A percentile compares a stretch with the other conserved stretches of the same genome.
Evolutionary conservation across 2,888 invertebrate genomes (phyloP).

Genomic region (Andrena praecox): DNA sequence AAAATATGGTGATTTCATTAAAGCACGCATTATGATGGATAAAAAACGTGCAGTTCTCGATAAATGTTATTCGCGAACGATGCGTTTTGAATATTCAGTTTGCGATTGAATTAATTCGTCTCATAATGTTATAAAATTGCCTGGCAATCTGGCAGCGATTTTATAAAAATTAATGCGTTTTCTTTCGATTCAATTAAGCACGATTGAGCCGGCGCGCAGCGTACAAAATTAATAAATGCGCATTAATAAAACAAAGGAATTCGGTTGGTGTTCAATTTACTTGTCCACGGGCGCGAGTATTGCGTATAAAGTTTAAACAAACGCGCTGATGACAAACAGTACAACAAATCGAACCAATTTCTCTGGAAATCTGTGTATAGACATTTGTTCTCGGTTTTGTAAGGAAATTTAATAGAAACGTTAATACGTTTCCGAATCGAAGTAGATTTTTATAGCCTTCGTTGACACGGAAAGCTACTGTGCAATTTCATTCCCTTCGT

Average conservation of each 20-base stretch:
- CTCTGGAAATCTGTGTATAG: neutral
- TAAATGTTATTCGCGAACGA: too few species aligned
- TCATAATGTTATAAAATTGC: neutral
- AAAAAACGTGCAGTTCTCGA: too few species aligned
- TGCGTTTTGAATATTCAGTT: too few species aligned
- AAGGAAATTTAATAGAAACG: neutral
- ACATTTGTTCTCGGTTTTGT: neutral
- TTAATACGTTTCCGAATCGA: neutral
- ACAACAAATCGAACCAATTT: neutral
- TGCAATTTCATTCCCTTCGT: neutral
- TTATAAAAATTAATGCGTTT: conserved; percentile 8
- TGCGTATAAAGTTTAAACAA: conserved; percentile 1
- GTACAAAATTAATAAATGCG: conserved; percentile 28
- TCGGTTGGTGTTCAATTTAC: conserved; percentile 9
- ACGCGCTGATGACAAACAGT: neutral
- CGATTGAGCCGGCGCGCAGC: neutral
- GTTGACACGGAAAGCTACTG: too few species aligned
- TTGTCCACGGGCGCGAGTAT: neutral
- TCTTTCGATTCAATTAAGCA: conserved; percentile 11
- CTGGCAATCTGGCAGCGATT: neutral
- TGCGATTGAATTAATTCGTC: too few species aligned
- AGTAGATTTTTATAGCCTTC: neutral
- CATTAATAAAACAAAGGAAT: conserved; percentile 22
- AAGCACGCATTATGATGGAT: too few species aligned
- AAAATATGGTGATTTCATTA: too few species aligned